Evolutionary conservation across 2,888 invertebrate species (phyloP), one percentile per base, ranked within the genome.

Genomic region (Drosophila atripex): DNA sequence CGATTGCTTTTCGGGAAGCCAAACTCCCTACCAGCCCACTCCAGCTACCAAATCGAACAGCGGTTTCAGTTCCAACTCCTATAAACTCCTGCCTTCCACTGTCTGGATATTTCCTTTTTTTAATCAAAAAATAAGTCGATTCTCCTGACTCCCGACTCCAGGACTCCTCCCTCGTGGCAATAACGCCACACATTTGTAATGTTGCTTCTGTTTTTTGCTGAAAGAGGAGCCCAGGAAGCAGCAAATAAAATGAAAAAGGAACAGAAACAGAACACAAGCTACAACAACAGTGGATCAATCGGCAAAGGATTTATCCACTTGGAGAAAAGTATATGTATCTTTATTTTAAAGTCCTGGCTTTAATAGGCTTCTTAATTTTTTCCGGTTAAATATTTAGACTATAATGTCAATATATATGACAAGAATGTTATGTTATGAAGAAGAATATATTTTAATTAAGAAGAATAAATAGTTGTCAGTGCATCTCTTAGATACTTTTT

Each of bases 151-250:
- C 47, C 61, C 30, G 43, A 35, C 56, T 57, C 18, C 75, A 23
- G 73, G n/a, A 71, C 69, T 69, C 69, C 84, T 88, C 87, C 83
- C 88, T 87, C 84, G 73, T 86, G 88, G 89, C 89, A 89, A 89
- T 89, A 89, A 89, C 90, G 88, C 88, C 90, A 90, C 85, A 89
- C 86, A 89, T 89, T 89, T 88, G 89, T 89, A 90, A 89, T 86
- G 77, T 77, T 89, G 89, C 89, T 89, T 88, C 89, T 90, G 89
- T 89, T 90, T 88, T 63, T 39, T 68, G 54, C 69, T 64, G 61
- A 66, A 54, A 51, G 52, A 54, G 54, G 68, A 66, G 53, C 49
- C 65, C 53, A 70, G 51, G 54, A 54, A 45, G 71, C 46, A 30
- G 41, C 35, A 45, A 32, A 16, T 35, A 5, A 35, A 35, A 28